Base-by-base conservation (phyloP, 2,888 invertebrate species). In the Campaea margaritaria region DNA sequence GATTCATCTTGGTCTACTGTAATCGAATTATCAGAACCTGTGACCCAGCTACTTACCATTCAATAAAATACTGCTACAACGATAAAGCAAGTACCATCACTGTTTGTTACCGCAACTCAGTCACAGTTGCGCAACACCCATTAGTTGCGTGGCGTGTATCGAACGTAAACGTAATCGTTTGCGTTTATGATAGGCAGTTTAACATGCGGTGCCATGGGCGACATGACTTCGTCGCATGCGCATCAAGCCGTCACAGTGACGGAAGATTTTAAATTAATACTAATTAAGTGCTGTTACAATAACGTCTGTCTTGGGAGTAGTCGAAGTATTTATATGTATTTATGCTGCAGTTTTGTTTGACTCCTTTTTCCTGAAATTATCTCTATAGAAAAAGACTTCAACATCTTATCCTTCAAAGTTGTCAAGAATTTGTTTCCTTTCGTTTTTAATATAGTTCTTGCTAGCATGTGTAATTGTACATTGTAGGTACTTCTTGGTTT, bases 81-180 rank as follows among this genome's bases (percentile, higher is more conserved):
- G 21, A 36, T 46, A 42, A 42, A 47, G 31, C 14, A 42, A 21
- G 34, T 16, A 48, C 28, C 52, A 47, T 43, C 43, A 11, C 42
- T 51, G 38, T 36, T 13, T 36, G 27, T 58, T 51, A 52, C 47
- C 36, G 43, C 52, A 58, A 38, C 28, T 16, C 28, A 11, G 38
- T 27, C 34, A 42, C 50, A 60, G 68, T 82, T 81, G 64, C 73
- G 73, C 64, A 80, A 83, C 62, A 31, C 21, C 36, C 47, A 42
- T 39, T 46, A 11, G 72, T 81, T 78, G 74, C 73, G 76, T 77
- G 65, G 44, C 57, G 47, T 48, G 52, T 64, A 55, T 60, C 44
- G 62, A 64, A 58, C 65, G 60, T 67, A 61, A 69, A 65, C 58
- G 67, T 70, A 62, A 70, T 69, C 52, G 67, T 67, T 61, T 48